These are phyloP conservation scores for Raillietiella orientalis DNA, from an alignment of 2,888 invertebrate species.

Conservation along the genomic window DNA sequence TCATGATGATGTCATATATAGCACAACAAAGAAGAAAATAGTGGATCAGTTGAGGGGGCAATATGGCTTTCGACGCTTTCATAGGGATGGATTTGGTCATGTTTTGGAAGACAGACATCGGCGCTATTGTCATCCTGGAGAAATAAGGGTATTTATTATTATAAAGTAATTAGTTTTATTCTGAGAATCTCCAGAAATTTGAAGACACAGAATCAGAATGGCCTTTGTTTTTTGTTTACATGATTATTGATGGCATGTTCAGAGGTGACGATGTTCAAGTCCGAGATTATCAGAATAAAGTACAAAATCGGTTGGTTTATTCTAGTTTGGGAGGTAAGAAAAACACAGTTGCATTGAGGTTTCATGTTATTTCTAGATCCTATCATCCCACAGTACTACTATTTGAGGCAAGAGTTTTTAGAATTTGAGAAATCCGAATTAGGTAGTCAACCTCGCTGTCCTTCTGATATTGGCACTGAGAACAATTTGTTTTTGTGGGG, in stretches of 20 bases:
- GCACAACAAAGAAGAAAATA: conserved; percentile 53
- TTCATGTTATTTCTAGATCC: conserved; percentile 30
- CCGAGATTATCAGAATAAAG: conserved; percentile 56
- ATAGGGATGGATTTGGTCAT: conserved; percentile 73
- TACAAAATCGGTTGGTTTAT: conserved; percentile 43
- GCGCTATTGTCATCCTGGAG: conserved; percentile 56
- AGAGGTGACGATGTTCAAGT: conserved; percentile 57
- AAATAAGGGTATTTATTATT: conserved; percentile 31
- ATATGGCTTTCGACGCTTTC: conserved; percentile 76
- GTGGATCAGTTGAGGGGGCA: conserved; percentile 45
- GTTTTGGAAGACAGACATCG: conserved; percentile 45
- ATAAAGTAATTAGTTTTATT: neutral
- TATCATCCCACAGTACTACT: conserved; percentile 78
- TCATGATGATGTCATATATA: conserved; percentile 66
- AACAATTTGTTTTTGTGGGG: conserved; percentile 53
- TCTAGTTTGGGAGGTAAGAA: conserved; percentile 39
- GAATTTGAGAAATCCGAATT: conserved; percentile 35
- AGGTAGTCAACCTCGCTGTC: conserved; percentile 25
- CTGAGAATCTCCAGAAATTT: conserved; percentile 26
- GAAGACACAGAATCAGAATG: conserved; percentile 91
- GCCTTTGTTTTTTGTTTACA: conserved; percentile 80
- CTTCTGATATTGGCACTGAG: conserved; percentile 23
- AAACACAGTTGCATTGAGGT: too few relatives aligned
- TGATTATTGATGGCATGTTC: conserved; percentile 86
- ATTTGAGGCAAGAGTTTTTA: conserved; percentile 34